A percentile compares a stretch with the other conserved stretches of the same genome.
phyloP scores from a whole-genome alignment of 2,888 invertebrate genomes.

The Drosophila helvetica region DNA sequence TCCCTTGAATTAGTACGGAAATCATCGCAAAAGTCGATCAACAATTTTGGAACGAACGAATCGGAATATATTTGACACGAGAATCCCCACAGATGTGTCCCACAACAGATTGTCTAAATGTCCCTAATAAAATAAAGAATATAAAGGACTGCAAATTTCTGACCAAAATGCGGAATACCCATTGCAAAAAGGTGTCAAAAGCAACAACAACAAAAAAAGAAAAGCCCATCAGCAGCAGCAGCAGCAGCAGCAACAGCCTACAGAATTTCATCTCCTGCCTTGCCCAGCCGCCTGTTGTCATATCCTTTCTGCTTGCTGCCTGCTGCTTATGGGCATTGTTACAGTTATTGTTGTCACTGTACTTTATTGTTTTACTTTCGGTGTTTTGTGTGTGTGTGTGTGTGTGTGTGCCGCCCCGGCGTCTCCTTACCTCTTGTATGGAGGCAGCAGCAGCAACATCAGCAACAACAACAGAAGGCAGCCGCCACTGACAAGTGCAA shows the following conservation, averaged over 20 bases:
- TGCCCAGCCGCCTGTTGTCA: neutral
- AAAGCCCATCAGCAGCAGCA: neutral
- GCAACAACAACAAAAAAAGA: neutral
- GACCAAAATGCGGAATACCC: neutral
- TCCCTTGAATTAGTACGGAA: neutral
- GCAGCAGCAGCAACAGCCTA: neutral
- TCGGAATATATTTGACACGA: no score
- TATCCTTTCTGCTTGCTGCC: neutral
- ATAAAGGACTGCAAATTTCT: no score
- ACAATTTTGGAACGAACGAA: no score
- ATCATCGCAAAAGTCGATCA: neutral
- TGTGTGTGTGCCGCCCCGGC: constrained; percentile 22
- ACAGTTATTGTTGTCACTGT: constrained; percentile 28
- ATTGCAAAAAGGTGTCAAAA: neutral
- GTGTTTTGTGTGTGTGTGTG: constrained; percentile 24
- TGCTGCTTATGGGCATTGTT: neutral
- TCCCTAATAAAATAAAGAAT: no score
- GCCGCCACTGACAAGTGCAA: constrained; percentile 61
- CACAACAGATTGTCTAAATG: no score
- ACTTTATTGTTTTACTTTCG: constrained; percentile 1
- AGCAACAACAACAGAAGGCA: no score
- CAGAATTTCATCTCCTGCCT: neutral
- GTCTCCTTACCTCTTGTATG: constrained; percentile 46
- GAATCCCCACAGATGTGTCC: no score
- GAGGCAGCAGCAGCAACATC: constrained; percentile 30